Evolutionary conservation across 2,113 vertebrate genomes (phyloP), one percentile per base, ranked within the genome.

Genomic region (Lepus americanus): DNA sequence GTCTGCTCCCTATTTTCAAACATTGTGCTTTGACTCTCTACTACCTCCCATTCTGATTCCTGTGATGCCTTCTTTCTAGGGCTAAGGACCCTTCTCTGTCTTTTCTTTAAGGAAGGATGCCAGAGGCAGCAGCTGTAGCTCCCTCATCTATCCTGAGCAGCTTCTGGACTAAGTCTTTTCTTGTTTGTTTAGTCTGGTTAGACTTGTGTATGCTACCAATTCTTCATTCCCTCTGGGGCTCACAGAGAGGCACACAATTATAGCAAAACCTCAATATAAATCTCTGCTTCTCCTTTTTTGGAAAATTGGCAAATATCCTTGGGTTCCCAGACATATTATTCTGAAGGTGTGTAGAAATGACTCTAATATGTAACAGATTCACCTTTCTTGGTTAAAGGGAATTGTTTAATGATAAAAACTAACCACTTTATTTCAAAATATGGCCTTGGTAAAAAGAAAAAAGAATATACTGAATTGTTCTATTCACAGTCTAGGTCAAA

Each of bases 321-420:
- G 69, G 31, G 23, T 29, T 29, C 55, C 55, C 53, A 89, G 36
- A 13, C 17, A 19, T 9, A 90, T 94, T 87, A 11, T 72, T 93
- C 39, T 63, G 31, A 88, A 89, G 44, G 61, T 9, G 76, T 10
- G 23, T 25, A 36, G 29, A 85, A 90, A 73, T 44, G 7, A 63
- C 73, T 55, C 8, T 33, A 33, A 87, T n/a, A 59, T 0, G 33
- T 85, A 84, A 77, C 6, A 61, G 13, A 16, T 87, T 66, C 27
- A 10, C 13, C 11, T 93, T 93, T 95, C 92, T 29, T 86, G 88
- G 22, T 66, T 74, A 78, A 85, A 88, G 27, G 31, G 70, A 78
- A 90, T 95, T 89, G 44, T 36, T 76, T 94, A 74, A 87, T 94
- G 80, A 64, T 44, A 87, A 96, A 67, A 61, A 87, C 76, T 84